A percentile compares a stretch with the other conserved stretches of the same genome.
These are phyloP conservation scores for Micropoecilia bifurca DNA, from an alignment of 2,797 vertebrate species.

Conservation along the genomic window DNA sequence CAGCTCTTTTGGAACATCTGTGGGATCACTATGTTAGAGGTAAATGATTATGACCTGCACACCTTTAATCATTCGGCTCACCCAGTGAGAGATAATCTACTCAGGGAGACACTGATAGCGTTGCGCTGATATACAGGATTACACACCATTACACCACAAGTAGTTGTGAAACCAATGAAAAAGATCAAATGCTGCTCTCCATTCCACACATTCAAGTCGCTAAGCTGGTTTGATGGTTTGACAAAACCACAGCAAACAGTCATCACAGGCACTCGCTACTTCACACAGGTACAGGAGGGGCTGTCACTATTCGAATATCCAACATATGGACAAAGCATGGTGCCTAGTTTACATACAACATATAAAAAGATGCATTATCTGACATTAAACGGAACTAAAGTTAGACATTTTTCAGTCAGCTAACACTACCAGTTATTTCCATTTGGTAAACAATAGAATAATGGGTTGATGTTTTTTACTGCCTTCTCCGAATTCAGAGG, in stretches of 20 bases:
- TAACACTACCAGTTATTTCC: not conserved
- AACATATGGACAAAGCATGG: not conserved
- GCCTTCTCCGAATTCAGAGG: not conserved
- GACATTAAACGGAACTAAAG: not conserved
- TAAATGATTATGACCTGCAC: slow-evolving; percentile 25
- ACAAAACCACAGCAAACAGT: not conserved
- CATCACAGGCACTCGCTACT: not conserved
- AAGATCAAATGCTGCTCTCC: not conserved
- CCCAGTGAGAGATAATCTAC: slow-evolving; percentile 17
- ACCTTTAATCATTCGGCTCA: slow-evolving; percentile 14
- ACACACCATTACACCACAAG: not conserved
- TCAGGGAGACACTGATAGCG: not conserved
- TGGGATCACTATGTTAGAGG: slow-evolving; percentile 8
- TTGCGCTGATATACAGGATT: not conserved
- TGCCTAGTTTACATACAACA: not conserved
- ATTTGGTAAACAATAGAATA: not conserved
- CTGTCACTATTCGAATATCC: too few species aligned
- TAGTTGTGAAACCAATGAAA: not conserved
- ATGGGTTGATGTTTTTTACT: not conserved
- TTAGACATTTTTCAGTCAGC: not conserved
- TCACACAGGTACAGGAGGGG: not conserved
- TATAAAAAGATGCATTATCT: not conserved
- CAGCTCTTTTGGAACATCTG: slow-evolving; percentile 15
- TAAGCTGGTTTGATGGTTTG: not conserved
- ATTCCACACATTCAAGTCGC: not conserved